Evolutionary conservation across 2,888 invertebrate species (phyloP).

Genomic region (Archips crataeganus): DNA sequence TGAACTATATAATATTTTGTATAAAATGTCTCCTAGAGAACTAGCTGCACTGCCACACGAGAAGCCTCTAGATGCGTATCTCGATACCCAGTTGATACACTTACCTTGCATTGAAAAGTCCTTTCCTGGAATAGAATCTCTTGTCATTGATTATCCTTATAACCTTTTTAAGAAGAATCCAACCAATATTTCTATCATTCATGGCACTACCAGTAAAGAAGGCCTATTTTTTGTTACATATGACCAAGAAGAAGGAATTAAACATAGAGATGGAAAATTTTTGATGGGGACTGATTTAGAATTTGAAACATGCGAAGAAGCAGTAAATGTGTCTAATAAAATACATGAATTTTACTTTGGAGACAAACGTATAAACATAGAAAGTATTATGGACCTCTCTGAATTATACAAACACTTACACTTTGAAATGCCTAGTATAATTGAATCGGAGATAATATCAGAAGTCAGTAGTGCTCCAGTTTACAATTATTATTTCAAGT

Average conservation of each 20-base stretch:
- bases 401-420: slow-evolving; percentile 49
- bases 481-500: slow-evolving; percentile 73
- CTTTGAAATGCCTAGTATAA: slow-evolving; percentile 56
- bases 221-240: slow-evolving; percentile 60
- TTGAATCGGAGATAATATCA: slow-evolving; percentile 43
- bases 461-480: slow-evolving; percentile 50
- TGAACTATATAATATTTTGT: slow-evolving; percentile 23
- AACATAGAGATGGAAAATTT: slow-evolving; percentile 32
- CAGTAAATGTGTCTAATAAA: slow-evolving; percentile 43
- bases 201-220: slow-evolving; percentile 71
- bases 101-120: slow-evolving; percentile 73
- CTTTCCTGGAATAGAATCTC: slow-evolving; percentile 65
- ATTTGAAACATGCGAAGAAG: slow-evolving; percentile 45
- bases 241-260: slow-evolving; percentile 52
- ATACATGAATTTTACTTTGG: slow-evolving; percentile 51
- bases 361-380: slow-evolving; percentile 46
- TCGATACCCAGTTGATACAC: slow-evolving; percentile 70
- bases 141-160: slow-evolving; percentile 69
- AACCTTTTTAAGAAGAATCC: slow-evolving; percentile 64
- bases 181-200: slow-evolving; percentile 62
- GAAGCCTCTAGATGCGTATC: slow-evolving; percentile 66
- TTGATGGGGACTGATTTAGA: slow-evolving; percentile 36
- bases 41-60: slow-evolving; percentile 28
- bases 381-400: slow-evolving; percentile 43
- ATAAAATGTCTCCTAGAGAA: slow-evolving; percentile 17